Evolutionary conservation across 1,140 invertebrate genomes (phyloP).

Genomic region (Trinorchestia longiramus): DNA sequence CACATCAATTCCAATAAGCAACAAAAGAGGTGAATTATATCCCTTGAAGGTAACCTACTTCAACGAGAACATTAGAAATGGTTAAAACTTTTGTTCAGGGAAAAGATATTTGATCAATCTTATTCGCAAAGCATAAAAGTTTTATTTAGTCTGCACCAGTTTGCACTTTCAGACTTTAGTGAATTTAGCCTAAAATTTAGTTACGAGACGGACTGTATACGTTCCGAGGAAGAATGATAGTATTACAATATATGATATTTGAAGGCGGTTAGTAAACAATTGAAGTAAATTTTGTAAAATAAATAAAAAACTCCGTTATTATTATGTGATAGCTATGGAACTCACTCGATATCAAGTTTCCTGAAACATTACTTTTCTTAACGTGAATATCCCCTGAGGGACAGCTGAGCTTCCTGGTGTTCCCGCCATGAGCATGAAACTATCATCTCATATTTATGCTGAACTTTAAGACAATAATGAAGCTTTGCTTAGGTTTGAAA

Average conservation of each 20-base stretch:
- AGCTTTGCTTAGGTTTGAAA: background rate
- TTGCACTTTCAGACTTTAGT: no score
- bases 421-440: background rate
- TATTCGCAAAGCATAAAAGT: no score
- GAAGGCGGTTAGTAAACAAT: background rate
- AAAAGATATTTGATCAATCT: no score
- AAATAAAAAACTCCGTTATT: background rate
- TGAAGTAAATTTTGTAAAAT: background rate
- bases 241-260: background rate
- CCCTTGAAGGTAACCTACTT: no score
- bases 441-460: background rate
- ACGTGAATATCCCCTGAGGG: background rate
- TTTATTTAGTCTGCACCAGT: no score
- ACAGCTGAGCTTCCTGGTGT: background rate
- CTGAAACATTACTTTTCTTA: background rate
- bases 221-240: background rate
- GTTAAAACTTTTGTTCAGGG: no score
- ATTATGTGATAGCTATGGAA: background rate
- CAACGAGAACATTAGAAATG: no score
- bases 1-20: no score
- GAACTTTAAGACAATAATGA: conserved; percentile 11
- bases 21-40: no score
- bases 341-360: background rate
- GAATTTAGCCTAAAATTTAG: no score
- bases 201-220: background rate